Base-by-base conservation (phyloP, 2,888 invertebrate species). In the Nasonovia ribisnigri region DNA sequence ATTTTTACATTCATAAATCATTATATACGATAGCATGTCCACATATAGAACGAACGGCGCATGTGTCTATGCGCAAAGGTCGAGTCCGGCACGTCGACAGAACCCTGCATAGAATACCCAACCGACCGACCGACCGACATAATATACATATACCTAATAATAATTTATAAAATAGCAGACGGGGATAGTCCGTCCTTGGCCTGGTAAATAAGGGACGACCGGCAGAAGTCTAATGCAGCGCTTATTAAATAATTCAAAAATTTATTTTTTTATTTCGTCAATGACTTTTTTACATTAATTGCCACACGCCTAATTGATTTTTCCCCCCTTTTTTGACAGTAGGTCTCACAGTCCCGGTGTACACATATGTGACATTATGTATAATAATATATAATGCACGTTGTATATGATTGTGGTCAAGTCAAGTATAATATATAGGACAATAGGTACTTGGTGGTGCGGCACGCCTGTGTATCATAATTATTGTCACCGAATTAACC, bases 241-340 rank as follows among this genome's bases (percentile, higher is more conserved):
- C 92, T 88, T 67, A 92, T 92, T 92, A 88, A 92, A 92, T 92
- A 92, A 92, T 92, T 92, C 88, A 92, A 92, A 86, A 92, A 88
- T 51, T 0, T 36, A 29, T 48, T 36, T 67, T 88, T 67, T 92
- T 46, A n/a, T 92, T 60, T 36, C 67, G 10, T 67, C 87, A 29
- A 67, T 48, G 60, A 87, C 60, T 26, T 60, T 60, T 92, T 91
- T 84, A 43, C 42, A 43, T 91, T n/a, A 4, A 51, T 46, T 90
- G 77, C 51, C 54, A 36, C 43, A 43, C 3, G 54, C 54, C 54
- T 91, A 84, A 91, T 91, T 90, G 90, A 84, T 90, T 90, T 90
- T 91, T 43, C 1, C 57, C 0, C 24, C 29, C 13, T 77, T 51
- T 84, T 42, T 84, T 11, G 90, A 77, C 89, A 87, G n/a, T 48